These are phyloP conservation scores for Procambarus virginalis DNA, from an alignment of 1,140 invertebrate species.

Conservation along the genomic window DNA sequence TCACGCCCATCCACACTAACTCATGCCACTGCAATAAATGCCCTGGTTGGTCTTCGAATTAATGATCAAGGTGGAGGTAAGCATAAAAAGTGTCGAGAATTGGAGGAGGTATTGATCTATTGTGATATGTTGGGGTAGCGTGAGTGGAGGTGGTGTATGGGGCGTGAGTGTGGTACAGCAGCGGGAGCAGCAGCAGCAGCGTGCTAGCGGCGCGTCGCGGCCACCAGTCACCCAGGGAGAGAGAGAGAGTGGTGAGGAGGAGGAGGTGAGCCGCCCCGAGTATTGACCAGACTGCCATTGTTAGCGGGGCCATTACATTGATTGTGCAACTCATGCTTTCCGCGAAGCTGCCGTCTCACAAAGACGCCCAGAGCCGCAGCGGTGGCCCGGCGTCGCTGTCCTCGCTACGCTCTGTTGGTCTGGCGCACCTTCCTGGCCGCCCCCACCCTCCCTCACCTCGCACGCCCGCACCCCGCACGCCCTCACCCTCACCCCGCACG, in stretches of 20 bases:
- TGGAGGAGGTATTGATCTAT: constrained; percentile 5
- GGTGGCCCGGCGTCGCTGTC: constrained; percentile 35
- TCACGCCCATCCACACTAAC: not conserved
- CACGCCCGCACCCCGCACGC: constrained; percentile 20
- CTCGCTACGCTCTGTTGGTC: constrained; percentile 43
- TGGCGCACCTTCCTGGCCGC: constrained; percentile 19
- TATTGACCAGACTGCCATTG: constrained; percentile 70
- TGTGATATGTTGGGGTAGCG: constrained; percentile 8
- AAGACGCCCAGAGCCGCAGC: constrained; percentile 47
- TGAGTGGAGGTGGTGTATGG: constrained; percentile 12
- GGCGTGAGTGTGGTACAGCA: not conserved
- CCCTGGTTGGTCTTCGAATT: not conserved
- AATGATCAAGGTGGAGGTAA: not conserved
- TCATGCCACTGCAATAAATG: not conserved
- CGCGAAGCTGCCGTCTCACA: constrained; percentile 66
- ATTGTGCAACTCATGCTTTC: constrained; percentile 70
- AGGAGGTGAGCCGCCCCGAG: constrained; percentile 28
- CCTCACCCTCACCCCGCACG: constrained; percentile 6
- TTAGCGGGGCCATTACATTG: constrained; percentile 70
- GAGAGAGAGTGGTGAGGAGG: constrained; percentile 36
- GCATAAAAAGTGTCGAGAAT: not conserved
- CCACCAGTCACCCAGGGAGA: constrained; percentile 13
- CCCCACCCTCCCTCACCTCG: constrained; percentile 14
- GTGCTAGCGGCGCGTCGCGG: not conserved
- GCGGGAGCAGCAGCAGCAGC: constrained; percentile 4